Conservation (phyloP, 2,797 vertebrate genomes). For the Enteromius fasciolatus region DNA sequence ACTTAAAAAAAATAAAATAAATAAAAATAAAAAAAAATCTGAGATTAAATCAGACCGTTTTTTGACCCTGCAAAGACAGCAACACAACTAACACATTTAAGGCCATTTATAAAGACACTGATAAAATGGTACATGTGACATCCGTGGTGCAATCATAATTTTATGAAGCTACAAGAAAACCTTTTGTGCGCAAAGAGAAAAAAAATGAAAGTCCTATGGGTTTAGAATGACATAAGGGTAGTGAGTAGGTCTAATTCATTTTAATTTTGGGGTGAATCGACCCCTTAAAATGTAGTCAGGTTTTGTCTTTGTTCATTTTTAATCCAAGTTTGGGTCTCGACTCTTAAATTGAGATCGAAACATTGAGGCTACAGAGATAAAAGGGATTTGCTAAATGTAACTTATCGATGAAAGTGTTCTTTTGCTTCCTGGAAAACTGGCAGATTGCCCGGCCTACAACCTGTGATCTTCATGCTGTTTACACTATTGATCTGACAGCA, state of each 20-base stretch:
- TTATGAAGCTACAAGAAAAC: neutral
- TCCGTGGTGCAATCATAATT: neutral
- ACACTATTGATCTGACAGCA: slow-evolving; percentile 33
- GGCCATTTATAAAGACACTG: neutral
- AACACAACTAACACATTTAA: neutral
- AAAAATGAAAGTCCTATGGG: neutral
- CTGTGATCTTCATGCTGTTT: slow-evolving; percentile 33
- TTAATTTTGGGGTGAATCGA: neutral
- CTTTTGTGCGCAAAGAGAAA: neutral
- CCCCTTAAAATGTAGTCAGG: neutral
- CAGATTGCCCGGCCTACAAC: slow-evolving; percentile 4
- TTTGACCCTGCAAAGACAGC: neutral
- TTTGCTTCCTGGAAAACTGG: slow-evolving; percentile 25
- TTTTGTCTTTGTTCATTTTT: neutral
- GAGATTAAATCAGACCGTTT: neutral
- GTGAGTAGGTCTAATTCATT: neutral
- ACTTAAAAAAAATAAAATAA: too few relatives aligned
- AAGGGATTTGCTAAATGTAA: slow-evolving; percentile 35
- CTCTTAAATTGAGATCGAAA: slow-evolving; percentile 1
- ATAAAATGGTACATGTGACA: neutral
- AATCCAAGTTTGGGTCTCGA: neutral
- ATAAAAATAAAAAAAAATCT: too few relatives aligned
- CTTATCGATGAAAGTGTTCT: slow-evolving; percentile 35
- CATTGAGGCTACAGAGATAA: neutral
- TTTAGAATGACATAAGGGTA: neutral